Evolutionary conservation across 92 coral and sea anemone genomes (phyloP).

Genomic region (Phenganax stokvisi): DNA sequence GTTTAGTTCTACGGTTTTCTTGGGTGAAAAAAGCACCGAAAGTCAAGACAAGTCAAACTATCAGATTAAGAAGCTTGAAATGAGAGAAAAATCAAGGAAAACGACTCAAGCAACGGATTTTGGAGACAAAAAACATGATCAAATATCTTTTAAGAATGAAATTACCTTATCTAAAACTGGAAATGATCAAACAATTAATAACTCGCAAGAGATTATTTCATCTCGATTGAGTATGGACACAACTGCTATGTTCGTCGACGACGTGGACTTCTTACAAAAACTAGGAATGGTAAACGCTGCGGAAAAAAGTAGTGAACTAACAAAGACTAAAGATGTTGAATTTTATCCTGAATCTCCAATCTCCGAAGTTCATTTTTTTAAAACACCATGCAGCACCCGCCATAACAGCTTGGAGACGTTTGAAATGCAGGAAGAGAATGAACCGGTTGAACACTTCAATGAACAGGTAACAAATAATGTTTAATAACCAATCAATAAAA

Average conservation of each 20-base stretch:
- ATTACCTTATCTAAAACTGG: not conserved
- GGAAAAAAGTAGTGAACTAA: slow-evolving; percentile 42
- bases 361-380: slow-evolving; percentile 77
- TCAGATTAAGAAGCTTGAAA: not conserved
- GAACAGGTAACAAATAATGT: slow-evolving; percentile 27
- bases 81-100: not conserved
- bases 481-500: too few relatives aligned
- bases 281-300: not conserved
- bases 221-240: not conserved
- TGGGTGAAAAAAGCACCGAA: not conserved
- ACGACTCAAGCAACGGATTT: not conserved
- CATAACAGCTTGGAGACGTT: slow-evolving; percentile 79
- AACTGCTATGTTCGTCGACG: slow-evolving; percentile 2
- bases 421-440: slow-evolving; percentile 53
- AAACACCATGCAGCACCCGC: slow-evolving; percentile 96
- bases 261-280: not conserved
- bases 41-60: not conserved
- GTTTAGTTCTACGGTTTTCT: too few relatives aligned
- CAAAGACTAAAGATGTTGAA: slow-evolving; percentile 53
- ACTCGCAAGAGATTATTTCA: not conserved
- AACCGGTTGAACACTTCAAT: slow-evolving; percentile 17
- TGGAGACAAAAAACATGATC: not conserved
- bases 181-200: not conserved
- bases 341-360: slow-evolving; percentile 94
- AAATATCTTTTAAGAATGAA: not conserved